Base-by-base conservation (phyloP, 2,888 invertebrate genomes). In the Aphidoletes aphidimyza region DNA sequence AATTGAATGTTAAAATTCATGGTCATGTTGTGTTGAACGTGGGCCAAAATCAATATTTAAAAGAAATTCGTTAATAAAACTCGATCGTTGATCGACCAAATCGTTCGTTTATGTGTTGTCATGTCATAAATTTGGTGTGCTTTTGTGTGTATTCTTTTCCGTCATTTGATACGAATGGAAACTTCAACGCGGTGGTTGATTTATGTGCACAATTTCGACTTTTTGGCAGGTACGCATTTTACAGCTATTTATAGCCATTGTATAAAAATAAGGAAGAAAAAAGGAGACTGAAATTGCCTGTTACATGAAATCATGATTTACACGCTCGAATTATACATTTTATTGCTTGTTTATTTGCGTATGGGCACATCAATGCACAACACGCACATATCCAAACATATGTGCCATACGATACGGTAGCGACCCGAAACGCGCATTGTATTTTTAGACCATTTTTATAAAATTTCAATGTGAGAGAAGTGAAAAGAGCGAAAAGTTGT, bases 261-360 rank as follows among this genome's bases (percentile, higher is more conserved):
- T 54, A 26, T 11, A 11, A 54, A 54, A 54, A 39, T 8, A 39
- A 39, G 39, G 11, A 39, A 39, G 11, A 39, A 39, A 39, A 39
- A 39, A 8, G 39, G 11, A 39, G 39, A 11, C 39, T 8, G 11
- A 19, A 47, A 47, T 54, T 11, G 54, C 54, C 54, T 22, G 54
- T 54, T 8, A 22, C 22, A 26, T 11, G 54, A 22, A 54, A 26
- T 17, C 54, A 54, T 54, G 54, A 54, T 54, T 54, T 54, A 54
- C 54, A 54, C 54, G 78, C 36, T 78, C 36, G 19, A 78, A 78
- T 78, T 78, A 36, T 1, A 19, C 36, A 36, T 36, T 78, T 78
- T 78, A 78, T 78, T 78, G 78, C 78, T 78, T 78, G 78, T 78
- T 78, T 78, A 78, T 78, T 36, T 78, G 78, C 1, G 36, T 36